Conservation (phyloP, 2,888 invertebrate genomes). For the Rambutsinella grinnellia region DNA sequence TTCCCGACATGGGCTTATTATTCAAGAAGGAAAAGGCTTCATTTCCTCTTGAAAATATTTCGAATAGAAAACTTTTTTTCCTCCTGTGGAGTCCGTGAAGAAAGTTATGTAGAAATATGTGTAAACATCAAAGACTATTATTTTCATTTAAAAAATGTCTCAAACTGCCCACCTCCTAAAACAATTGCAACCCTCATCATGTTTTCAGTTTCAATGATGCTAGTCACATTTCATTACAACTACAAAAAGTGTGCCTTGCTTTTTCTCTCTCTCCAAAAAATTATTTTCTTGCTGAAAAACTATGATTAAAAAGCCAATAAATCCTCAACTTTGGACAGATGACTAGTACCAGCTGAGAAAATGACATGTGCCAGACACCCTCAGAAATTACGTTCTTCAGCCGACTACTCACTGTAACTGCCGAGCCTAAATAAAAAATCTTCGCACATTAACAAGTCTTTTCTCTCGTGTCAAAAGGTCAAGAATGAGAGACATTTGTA, state of each 20-base stretch:
- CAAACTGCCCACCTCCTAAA: not conserved
- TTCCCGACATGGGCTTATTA: conserved; percentile 46
- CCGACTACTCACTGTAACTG: not conserved
- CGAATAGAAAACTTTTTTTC: not conserved
- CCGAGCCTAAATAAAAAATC: conserved; percentile 10
- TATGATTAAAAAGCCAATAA: conserved; percentile 54
- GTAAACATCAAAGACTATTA: not conserved
- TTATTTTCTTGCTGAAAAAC: conserved; percentile 15
- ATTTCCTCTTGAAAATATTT: not conserved
- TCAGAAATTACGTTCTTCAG: conserved; percentile 28
- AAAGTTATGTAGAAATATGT: not conserved
- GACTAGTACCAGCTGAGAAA: conserved; percentile 50
- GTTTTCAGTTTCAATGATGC: not conserved
- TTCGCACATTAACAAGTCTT: not conserved
- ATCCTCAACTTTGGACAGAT: conserved; percentile 50
- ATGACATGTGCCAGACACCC: conserved; percentile 54
- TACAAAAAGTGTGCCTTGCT: conserved; percentile 1
- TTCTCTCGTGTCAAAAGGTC: conserved; percentile 48
- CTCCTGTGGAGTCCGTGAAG: not conserved
- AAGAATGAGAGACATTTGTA: conserved; percentile 51
- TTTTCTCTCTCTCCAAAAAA: conserved; percentile 4
- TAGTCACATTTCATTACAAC: not conserved
- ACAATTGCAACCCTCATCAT: not conserved
- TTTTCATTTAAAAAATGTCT: not conserved
- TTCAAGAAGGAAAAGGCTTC: conserved; percentile 24